phyloP scores from a whole-genome alignment of 2,113 vertebrate species.

The Strix uralensis region DNA sequence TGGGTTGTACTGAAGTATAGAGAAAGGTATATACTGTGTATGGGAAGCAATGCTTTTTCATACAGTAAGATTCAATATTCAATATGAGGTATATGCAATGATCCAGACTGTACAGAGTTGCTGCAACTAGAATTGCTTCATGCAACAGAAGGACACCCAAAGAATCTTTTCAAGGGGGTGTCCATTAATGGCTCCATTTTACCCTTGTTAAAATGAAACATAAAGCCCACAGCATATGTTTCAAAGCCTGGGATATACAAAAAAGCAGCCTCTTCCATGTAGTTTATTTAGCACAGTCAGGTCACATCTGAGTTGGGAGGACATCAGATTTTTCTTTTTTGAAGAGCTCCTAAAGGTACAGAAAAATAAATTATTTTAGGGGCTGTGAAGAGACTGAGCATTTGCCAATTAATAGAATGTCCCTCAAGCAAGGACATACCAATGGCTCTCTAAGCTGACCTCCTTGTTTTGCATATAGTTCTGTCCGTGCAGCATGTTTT shows the following conservation, averaged over 20 bases:
- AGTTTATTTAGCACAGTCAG: not conserved
- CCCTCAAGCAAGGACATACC: not conserved
- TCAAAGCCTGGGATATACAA: not conserved
- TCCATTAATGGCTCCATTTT: not conserved
- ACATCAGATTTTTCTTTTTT: not conserved
- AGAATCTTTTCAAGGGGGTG: not conserved
- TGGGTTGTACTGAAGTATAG: not conserved
- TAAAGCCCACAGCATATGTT: not conserved
- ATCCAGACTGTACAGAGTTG: not conserved
- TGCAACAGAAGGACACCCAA: not conserved
- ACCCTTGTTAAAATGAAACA: not conserved
- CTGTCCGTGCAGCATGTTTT: not conserved
- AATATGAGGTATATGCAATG: not conserved
- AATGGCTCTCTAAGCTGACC: not conserved
- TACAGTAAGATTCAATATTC: not conserved
- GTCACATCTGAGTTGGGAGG: not conserved
- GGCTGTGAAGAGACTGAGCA: not conserved
- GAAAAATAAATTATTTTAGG: not conserved
- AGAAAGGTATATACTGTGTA: slow-evolving; percentile 2
- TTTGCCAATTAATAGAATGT: not conserved
- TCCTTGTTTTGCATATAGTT: not conserved
- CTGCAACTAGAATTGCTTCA: not conserved
- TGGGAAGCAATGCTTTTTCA: not conserved
- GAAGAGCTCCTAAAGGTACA: not conserved
- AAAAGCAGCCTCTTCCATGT: not conserved